Evolutionary conservation across 2,113 vertebrate genomes (phyloP).

Genomic region (Lonchura striata): DNA sequence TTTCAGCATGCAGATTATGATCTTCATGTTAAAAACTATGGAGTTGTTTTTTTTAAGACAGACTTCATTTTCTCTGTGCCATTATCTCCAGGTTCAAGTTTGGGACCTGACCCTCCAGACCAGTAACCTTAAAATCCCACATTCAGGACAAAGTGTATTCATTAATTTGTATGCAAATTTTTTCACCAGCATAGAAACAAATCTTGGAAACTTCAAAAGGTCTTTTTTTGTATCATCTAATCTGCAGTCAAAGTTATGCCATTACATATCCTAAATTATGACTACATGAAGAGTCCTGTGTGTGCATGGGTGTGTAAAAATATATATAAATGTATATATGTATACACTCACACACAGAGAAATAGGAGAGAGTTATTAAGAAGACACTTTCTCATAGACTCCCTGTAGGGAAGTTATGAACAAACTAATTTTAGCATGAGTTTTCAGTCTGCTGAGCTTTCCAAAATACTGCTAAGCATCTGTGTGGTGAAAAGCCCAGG

Average conservation of each 20-base stretch:
- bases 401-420: neutral
- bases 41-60: neutral
- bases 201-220: neutral
- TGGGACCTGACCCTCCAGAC: neutral
- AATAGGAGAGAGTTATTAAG: neutral
- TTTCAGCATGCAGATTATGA: neutral
- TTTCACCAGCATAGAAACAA: neutral
- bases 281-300: neutral
- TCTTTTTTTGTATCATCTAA: neutral
- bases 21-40: neutral
- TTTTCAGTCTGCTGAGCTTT: neutral
- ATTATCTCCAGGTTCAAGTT: neutral
- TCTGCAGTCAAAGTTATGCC: neutral
- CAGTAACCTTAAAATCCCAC: neutral
- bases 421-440: neutral
- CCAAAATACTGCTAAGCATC: neutral
- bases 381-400: neutral
- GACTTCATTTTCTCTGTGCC: neutral
- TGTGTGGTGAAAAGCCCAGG: neutral
- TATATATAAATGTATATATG: too few species aligned
- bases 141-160: neutral
- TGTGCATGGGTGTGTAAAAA: neutral
- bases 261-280: neutral
- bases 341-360: fast-evolving
- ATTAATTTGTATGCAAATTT: neutral